Base-by-base conservation (phyloP, 2,797 vertebrate genomes). In the Hirundo rustica region DNA sequence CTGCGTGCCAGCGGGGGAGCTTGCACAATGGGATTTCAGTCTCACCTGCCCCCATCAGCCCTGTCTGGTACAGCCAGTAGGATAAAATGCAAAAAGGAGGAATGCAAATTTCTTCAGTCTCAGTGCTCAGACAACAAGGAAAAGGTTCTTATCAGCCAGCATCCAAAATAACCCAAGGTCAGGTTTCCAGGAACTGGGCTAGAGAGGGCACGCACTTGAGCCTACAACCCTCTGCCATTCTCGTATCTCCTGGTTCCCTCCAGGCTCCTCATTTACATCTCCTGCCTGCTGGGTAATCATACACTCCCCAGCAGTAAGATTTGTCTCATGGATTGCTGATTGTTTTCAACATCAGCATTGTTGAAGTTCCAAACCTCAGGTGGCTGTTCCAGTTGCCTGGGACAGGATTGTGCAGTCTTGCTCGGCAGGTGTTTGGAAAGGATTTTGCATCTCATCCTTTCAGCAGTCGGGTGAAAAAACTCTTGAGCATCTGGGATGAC, bases 211-310 rank as follows among this genome's bases (percentile, higher is more conserved):
- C 2, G 1, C 61, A 42, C 38, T 91, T 44, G 27, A 88, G 64
- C 0, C 0, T 26, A 53, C 48, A 65, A 16, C 26, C 45, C 45
- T 77, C 38, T 95, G 95, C 91, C 58, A 51, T 78, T 91, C 84
- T 80, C 62, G 0, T 17, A 67, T 66, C 88, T 93, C 78, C 75
- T 30, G 34, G 34, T 30, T 89, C 82, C 84, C 65, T 80, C 38
- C 79, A 97, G 73, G 65, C 72, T 75, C 42, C 93, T 93, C 93
- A 93, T 94, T 95, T 93, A 93, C 86, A 91, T 36, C 81, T 90
- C 61, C 85, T 93, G 92, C 72, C 91, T 96, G 95, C 85, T 94
- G 85, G 77, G 55, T 51, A 89, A 75, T 60, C 85, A 76, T 17
- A 65, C 0, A 3, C 47, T 65, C 51, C 23, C 44, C 47, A 80